Evolutionary conservation across 2,888 invertebrate species (phyloP), one percentile per base, ranked within the genome.

Genomic region (Drosophila diplacantha): DNA sequence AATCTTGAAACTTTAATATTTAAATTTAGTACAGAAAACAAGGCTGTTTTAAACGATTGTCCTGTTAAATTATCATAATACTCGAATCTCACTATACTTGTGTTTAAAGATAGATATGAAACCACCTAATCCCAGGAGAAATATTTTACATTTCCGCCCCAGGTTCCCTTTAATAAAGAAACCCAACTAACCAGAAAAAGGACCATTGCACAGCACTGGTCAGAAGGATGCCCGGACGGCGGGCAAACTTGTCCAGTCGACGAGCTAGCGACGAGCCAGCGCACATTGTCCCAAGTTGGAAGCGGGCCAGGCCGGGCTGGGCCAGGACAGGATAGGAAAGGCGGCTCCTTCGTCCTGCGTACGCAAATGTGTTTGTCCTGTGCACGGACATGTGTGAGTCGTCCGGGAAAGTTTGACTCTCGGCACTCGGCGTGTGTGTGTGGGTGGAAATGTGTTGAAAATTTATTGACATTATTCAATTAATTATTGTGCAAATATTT

Each of bases 391-490:
- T 64, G 55, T 59, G 63, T 43, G 46, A 43, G 53, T 59, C 26
- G 53, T 62, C 31, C 16, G 52, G 49, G 51, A 83, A 80, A 80
- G 77, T 80, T 82, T 76, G 65, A 56, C 72, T 84, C 60, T 52
- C 59, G 39, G 47, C 39, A 18, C 49, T 44, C 14, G 18, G 44
- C 31, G 11, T 72, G 66, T 78, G 65, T 58, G 67, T 65, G 67
- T 62, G 73, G 72, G 75, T 74, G 74, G 66, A 79, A 84, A 83
- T 86, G 85, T 85, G 85, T 85, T 85, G 83, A 75, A 83, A 85
- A 85, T 86, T 81, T 86, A 85, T 86, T 86, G 86, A 86, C 86
- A 85, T 85, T 85, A 86, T 85, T 85, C 86, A 86, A 86, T 86
- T 86, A 86, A 86, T 86, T 86, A 85, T 85, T 85, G 85, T 86